phyloP scores from a whole-genome alignment of 2,797 vertebrate species.

The Apodemus agrarius region DNA sequence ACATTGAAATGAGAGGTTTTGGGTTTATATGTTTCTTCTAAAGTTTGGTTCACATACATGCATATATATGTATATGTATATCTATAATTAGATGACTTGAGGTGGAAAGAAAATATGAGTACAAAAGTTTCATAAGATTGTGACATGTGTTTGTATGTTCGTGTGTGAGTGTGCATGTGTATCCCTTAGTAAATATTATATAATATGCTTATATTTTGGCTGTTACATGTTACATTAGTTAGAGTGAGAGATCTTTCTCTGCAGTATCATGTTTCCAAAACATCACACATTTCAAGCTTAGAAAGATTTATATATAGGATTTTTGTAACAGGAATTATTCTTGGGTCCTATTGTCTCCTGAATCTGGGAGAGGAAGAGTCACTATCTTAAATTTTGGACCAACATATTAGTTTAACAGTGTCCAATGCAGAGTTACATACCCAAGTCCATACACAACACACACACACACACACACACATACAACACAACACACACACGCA shows the following conservation, averaged over 20 bases:
- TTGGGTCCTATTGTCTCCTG: no score
- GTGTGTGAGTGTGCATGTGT: neutral
- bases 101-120: neutral
- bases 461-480: no score
- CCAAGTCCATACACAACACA: no score
- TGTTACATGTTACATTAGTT: neutral
- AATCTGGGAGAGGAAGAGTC: no score
- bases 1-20: neutral
- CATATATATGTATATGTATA: neutral
- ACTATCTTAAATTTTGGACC: no score
- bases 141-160: neutral
- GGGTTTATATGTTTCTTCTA: neutral
- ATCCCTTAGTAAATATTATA: neutral
- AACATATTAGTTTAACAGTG: no score
- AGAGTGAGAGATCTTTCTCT: neutral
- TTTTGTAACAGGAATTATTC: neutral
- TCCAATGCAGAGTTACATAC: no score
- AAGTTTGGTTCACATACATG: neutral
- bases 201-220: neutral
- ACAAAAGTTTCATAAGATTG: neutral
- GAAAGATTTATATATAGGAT: neutral
- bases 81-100: neutral
- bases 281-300: accelerated
- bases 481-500: no score
- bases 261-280: neutral